Evolutionary conservation across 2,797 vertebrate species (phyloP), one percentile per base, ranked within the genome.

Genomic region (Stomatorhinus walkeri): DNA sequence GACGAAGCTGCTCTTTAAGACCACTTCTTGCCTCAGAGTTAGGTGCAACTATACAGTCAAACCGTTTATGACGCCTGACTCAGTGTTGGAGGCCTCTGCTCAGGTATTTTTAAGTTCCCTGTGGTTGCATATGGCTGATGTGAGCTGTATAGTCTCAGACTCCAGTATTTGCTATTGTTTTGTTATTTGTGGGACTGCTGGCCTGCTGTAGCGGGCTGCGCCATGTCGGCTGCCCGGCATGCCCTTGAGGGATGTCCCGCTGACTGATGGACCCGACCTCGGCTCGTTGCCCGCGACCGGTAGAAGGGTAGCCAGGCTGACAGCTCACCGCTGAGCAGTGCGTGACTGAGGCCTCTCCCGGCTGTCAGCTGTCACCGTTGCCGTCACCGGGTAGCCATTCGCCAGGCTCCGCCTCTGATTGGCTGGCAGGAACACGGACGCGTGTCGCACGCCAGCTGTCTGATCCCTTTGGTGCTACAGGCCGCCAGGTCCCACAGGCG

Each of bases 381-480:
- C 91, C 93, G 91, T 94, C 91, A 92, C 89, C 89, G 81, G 89
- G 89, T 89, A 28, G 88, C 91, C 94, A 93, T 93, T 91, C 93
- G 93, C 24, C 36, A 10, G 56, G 64, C 7, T 40, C 24, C 2
- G 8, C 28, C 68, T 90, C 90, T 61, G 89, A 81, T 85, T 56
- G 89, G 89, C 93, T 92, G 90, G 94, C 92, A 92, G 93, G 92
- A 91, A 92, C 90, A 92, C 88, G 91, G 92, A 49, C 1, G 68
- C 2, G 7, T 54, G 49, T 48, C 28, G 22, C 68, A 52, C 3
- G 68, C 64, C 87, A 96, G 95, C 95, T 96, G 95, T 95, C 94
- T 94, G 94, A 95, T 94, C 95, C 94, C 93, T 91, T 92, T 89
- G 94, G 93, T 91, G 91, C 89, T 87, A 91, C 93, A 91, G 12